Evolutionary conservation across 1,140 invertebrate genomes (phyloP).

Genomic region (Batillaria attramentaria): DNA sequence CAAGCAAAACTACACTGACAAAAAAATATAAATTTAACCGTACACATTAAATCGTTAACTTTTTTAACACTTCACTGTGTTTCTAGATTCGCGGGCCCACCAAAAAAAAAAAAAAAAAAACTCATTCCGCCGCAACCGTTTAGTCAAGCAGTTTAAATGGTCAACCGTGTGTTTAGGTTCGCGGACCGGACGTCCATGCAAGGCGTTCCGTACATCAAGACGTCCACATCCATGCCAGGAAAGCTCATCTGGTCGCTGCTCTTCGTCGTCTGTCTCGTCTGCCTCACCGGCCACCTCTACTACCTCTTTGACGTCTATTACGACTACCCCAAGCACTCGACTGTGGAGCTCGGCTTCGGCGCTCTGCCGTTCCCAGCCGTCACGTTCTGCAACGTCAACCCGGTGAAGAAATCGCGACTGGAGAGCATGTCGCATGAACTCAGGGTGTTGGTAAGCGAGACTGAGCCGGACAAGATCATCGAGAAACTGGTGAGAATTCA

Average conservation of each 20-base stretch:
- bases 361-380: constrained; percentile 55
- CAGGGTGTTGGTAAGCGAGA: constrained; percentile 28
- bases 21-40: too few species aligned
- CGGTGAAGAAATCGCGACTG: constrained; percentile 35
- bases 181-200: constrained; percentile 49
- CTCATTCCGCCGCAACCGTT: too few species aligned
- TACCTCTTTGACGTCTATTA: constrained; percentile 38
- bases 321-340: constrained; percentile 39
- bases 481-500: constrained; percentile 37
- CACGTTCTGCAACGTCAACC: constrained; percentile 59
- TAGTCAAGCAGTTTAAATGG: too few species aligned
- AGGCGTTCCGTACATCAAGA: constrained; percentile 41
- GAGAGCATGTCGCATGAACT: constrained; percentile 5
- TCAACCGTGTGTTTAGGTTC: too few species aligned
- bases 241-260: constrained; percentile 38
- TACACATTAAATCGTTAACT: too few species aligned
- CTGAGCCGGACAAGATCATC: constrained; percentile 9
- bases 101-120: too few species aligned
- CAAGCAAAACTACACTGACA: too few species aligned
- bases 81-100: too few species aligned
- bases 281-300: constrained; percentile 43
- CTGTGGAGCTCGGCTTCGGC: constrained; percentile 38
- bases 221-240: constrained; percentile 18
- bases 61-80: too few species aligned
- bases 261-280: constrained; percentile 11